These are phyloP conservation scores for Bombycilla garrulus DNA, from an alignment of 2,113 vertebrate species.

Conservation along the genomic window DNA sequence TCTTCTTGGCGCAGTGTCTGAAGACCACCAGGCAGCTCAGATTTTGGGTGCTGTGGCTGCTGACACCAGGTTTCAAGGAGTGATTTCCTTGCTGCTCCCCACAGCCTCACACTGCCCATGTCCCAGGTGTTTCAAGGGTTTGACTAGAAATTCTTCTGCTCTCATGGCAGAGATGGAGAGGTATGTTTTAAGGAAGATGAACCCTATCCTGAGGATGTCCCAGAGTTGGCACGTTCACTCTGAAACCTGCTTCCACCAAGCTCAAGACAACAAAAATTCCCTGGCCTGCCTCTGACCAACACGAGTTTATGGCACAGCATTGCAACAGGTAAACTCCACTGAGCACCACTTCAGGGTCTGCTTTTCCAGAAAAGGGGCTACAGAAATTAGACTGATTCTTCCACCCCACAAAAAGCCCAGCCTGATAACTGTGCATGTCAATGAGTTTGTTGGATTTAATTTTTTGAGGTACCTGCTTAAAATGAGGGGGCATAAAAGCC, in stretches of 20 bases:
- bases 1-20: not conserved
- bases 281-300: not conserved
- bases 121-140: not conserved
- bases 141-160: not conserved
- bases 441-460: not conserved
- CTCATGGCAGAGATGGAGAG: not conserved
- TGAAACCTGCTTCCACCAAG: not conserved
- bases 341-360: not conserved
- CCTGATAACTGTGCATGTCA: not conserved
- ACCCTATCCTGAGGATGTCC: not conserved
- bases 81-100: not conserved
- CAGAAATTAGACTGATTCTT: not conserved
- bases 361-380: not conserved
- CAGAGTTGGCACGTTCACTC: not conserved
- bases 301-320: no score
- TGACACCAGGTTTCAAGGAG: not conserved
- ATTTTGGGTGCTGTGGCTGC: not conserved
- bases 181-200: not conserved
- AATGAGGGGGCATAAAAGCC: not conserved
- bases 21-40: not conserved
- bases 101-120: fast-evolving
- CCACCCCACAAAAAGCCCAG: not conserved
- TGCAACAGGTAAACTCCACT: not conserved
- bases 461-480: not conserved
- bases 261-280: not conserved